Evolutionary conservation across 2,888 invertebrate genomes (phyloP).

Genomic region (Drosophila incognita): DNA sequence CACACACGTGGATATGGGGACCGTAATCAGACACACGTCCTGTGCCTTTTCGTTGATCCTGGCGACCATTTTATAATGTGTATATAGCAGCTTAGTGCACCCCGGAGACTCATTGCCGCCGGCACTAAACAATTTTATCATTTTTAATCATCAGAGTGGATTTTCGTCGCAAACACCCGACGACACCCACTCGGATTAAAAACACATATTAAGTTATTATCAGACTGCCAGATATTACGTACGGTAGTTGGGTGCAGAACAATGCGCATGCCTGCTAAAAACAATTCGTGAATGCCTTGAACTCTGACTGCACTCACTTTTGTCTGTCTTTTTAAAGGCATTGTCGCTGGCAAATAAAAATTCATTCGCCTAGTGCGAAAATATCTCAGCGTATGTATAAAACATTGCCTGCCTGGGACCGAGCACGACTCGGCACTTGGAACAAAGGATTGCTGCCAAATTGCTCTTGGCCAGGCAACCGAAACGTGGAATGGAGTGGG

Average conservation of each 20-base stretch:
- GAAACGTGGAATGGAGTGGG: not conserved
- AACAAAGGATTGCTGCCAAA: constrained; percentile 77
- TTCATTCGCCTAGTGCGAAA: constrained; percentile 59
- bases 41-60: constrained; percentile 71
- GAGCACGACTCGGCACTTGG: constrained; percentile 55
- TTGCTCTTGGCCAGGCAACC: constrained; percentile 54
- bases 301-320: constrained; percentile 26
- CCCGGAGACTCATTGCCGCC: constrained; percentile 81
- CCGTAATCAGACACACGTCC: constrained; percentile 72
- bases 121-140: constrained; percentile 84
- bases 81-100: constrained; percentile 84
- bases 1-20: constrained; percentile 24
- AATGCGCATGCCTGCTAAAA: constrained; percentile 1
- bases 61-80: constrained; percentile 85
- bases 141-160: constrained; percentile 83
- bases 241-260: constrained; percentile 6
- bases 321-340: constrained; percentile 17
- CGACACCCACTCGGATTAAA: constrained; percentile 79
- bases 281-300: constrained; percentile 30
- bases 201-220: constrained; percentile 84
- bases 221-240: constrained; percentile 56
- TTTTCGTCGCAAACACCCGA: constrained; percentile 47
- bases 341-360: constrained; percentile 68
- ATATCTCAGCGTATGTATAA: constrained; percentile 66
- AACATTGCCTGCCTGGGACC: constrained; percentile 59